Conservation (phyloP, 2,888 invertebrate genomes). For the Lissonota sp. region DNA sequence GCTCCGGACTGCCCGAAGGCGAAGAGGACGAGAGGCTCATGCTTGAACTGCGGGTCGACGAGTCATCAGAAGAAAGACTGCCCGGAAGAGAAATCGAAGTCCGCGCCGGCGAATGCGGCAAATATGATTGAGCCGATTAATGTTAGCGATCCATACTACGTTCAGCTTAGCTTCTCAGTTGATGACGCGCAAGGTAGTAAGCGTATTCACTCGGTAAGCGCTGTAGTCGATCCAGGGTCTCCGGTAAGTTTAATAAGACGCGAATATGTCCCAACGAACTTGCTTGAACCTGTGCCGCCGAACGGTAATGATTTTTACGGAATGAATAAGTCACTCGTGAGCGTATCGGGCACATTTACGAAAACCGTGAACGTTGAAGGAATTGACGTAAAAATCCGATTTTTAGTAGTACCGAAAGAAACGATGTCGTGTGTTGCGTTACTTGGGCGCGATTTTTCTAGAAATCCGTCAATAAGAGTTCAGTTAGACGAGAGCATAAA, state of each 20-base stretch:
- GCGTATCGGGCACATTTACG: constrained; percentile 49
- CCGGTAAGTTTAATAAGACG: constrained; percentile 52
- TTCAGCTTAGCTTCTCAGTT: constrained; percentile 47
- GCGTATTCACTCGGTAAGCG: constrained; percentile 40
- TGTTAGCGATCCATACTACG: constrained; percentile 44
- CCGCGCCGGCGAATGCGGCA: constrained; percentile 27
- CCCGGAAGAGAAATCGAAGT: constrained; percentile 32
- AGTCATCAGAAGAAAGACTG: constrained; percentile 40
- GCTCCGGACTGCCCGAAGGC: constrained; percentile 33
- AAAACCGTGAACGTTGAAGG: constrained; percentile 33
- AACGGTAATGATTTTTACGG: constrained; percentile 51
- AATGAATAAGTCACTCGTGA: constrained; percentile 44
- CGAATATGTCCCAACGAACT: constrained; percentile 42
- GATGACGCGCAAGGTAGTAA: constrained; percentile 25
- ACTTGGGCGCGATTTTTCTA: constrained; percentile 42
- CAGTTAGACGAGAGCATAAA: too few relatives aligned
- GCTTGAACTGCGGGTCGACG: constrained; percentile 36
- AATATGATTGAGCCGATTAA: constrained; percentile 42
- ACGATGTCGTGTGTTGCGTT: constrained; percentile 51
- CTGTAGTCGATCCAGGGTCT: constrained; percentile 56
- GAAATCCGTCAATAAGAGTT: too few relatives aligned
- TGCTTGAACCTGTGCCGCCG: constrained; percentile 48
- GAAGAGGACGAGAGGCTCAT: constrained; percentile 28
- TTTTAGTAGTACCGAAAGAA: constrained; percentile 51
- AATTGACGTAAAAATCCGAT: constrained; percentile 41